Base-by-base conservation (phyloP, 2,888 invertebrate species). In the Himalopsyche tibetana region DNA sequence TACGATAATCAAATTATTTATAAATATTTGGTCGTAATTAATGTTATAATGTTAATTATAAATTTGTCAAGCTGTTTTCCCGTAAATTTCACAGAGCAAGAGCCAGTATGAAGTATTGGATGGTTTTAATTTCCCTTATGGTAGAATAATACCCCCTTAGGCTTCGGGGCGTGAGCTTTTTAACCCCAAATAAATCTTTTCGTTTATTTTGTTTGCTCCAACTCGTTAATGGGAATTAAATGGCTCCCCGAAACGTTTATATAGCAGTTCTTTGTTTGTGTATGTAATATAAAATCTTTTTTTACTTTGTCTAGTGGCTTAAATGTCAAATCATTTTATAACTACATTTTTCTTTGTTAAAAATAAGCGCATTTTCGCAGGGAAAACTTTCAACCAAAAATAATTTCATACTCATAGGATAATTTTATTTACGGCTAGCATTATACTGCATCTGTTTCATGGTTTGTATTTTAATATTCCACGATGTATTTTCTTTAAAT, bases 141-240 rank as follows among this genome's bases (percentile, higher is more conserved):
- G 74, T 74, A n/a, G 74, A 74, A 36, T 74, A 74, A 74, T 36
- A 74, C 28, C 74, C 74, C 74, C 74, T 74, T 36, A 74, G 74
- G 74, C 74, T 80, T 42, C 42, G 45, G 80, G 80, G 80, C 51
- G 80, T 80, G 42, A 51, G 45, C 80, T 80, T 80, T 80, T 80
- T 80, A 80, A 80, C 80, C 80, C 51, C 45, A 80, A 45, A 80
- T 80, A 80, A 80, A 42, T 80, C 51, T 80, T 80, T 80, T n/a
- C 80, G 80, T 80, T 80, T 51, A 51, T 80, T 80, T 51, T 51
- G 51, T 80, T 80, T 51, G 80, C 51, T 36, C 74, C 74, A 74
- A 15, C 74, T 74, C 74, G 74, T 74, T 74, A 74, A 74, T 74
- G 74, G 74, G 74, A 74, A 74, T 74, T 36, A 74, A 74, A 74